Conservation (phyloP, 2,888 invertebrate genomes). For the Conops quadrifasciatus region DNA sequence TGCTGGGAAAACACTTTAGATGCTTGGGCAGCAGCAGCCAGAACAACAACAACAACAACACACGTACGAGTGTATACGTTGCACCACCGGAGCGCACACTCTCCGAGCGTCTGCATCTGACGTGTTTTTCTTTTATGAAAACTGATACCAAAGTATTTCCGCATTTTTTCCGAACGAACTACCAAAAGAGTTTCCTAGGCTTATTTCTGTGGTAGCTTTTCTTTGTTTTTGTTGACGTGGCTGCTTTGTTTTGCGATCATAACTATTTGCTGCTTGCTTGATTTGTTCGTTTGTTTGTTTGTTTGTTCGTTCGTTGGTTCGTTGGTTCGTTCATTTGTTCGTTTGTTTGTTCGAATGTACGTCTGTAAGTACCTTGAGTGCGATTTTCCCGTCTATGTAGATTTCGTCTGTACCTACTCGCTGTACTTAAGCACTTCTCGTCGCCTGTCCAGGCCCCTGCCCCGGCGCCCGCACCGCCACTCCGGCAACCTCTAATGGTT, state of each 20-base stretch:
- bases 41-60: not conserved
- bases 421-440: not conserved
- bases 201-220: not conserved
- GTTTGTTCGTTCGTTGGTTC: not conserved
- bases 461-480: not conserved
- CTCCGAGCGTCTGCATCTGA: slow-evolving; percentile 16
- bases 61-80: slow-evolving; percentile 1
- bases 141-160: slow-evolving; percentile 35
- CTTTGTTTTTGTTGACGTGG: not conserved
- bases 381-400: not conserved
- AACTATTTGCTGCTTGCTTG: slow-evolving; percentile 22
- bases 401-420: not conserved
- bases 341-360: not conserved
- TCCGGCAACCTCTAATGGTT: too few relatives aligned
- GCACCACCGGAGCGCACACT: slow-evolving; percentile 8
- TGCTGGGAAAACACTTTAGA: slow-evolving; percentile 50
- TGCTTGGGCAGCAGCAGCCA: slow-evolving; percentile 44
- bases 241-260: slow-evolving; percentile 16
- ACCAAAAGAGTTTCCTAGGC: slow-evolving; percentile 17
- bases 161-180: slow-evolving; percentile 28
- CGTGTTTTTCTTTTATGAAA: slow-evolving; percentile 30
- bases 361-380: not conserved
- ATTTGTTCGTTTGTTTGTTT: too few relatives aligned
- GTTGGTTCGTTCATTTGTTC: slow-evolving; percentile 1
- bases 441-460: not conserved